These are phyloP conservation scores for Antidorcas marsupialis DNA, from an alignment of 2,113 vertebrate genomes.

Conservation along the genomic window DNA sequence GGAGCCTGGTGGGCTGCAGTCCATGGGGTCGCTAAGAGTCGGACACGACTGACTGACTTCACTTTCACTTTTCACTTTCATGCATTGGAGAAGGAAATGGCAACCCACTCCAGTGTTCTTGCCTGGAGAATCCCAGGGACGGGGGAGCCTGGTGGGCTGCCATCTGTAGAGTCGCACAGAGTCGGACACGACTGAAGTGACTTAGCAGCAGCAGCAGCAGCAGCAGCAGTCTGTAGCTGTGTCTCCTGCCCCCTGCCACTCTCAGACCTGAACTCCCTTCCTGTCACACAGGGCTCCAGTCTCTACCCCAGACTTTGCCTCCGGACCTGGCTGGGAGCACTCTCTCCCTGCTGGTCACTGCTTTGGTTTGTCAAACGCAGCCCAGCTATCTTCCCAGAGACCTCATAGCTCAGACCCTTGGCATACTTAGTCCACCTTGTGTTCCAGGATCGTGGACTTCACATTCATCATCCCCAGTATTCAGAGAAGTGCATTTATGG, in stretches of 20 bases:
- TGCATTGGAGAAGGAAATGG: too few species aligned
- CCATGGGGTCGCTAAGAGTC: too few species aligned
- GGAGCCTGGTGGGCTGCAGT: too few species aligned
- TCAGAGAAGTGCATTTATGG: neutral
- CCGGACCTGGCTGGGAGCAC: neutral
- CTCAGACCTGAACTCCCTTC: neutral
- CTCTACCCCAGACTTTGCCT: neutral
- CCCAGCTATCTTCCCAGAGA: neutral
- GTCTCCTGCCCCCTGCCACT: neutral
- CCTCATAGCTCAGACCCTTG: neutral
- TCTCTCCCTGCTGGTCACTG: neutral
- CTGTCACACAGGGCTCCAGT: neutral
- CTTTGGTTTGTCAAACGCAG: neutral
- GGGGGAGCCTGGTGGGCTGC: too few species aligned
- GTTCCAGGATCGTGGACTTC: neutral
- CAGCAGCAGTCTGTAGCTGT: neutral
- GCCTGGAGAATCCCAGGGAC: too few species aligned
- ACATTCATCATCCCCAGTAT: neutral
- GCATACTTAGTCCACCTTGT: neutral
- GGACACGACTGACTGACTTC: too few species aligned
- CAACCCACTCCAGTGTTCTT: too few species aligned
- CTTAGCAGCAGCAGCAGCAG: too few species aligned
- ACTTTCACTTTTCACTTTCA: too few species aligned
- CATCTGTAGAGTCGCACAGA: too few species aligned
- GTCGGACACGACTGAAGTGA: too few species aligned